Percentiles rank a stretch among this genome's conserved stretches.
Conservation (phyloP, 1,140 invertebrate genomes). For the Brachystomella parvula region DNA sequence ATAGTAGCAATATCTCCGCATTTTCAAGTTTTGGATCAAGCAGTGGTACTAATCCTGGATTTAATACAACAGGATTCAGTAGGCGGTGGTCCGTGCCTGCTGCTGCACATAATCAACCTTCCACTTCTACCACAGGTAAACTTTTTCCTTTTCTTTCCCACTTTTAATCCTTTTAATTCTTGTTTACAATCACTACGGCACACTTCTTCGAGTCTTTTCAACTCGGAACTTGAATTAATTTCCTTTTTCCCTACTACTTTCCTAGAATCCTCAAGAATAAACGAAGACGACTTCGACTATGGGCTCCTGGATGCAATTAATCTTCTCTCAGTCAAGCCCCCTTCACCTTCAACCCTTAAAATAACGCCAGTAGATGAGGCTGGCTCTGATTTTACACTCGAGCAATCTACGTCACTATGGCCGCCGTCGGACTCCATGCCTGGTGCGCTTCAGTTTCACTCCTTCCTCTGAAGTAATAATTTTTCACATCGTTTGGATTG, state of each 20-base stretch:
- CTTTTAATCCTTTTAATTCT: neutral
- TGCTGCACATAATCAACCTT: conserved; percentile 17
- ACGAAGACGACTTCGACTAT: conserved; percentile 22
- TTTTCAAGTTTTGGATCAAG: conserved; percentile 17
- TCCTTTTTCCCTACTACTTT: too few species aligned
- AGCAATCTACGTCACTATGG: conserved; percentile 34
- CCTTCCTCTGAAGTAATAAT: neutral
- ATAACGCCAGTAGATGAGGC: conserved; percentile 23
- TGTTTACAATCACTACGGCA: neutral
- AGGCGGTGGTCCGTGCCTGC: conserved; percentile 36
- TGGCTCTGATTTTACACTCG: conserved; percentile 18
- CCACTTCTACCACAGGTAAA: neutral
- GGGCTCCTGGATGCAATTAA: conserved; percentile 37
- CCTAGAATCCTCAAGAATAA: neutral
- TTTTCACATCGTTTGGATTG: neutral
- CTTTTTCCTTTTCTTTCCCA: neutral
- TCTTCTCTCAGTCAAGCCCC: conserved; percentile 30
- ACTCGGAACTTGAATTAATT: too few species aligned
- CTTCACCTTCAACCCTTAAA: conserved; percentile 26
- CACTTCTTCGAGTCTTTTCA: too few species aligned
- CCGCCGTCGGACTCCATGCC: conserved; percentile 36
- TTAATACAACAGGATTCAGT: conserved; percentile 20
- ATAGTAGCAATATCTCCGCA: conserved; percentile 13
- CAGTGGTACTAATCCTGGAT: conserved; percentile 11
- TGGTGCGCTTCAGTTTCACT: conserved; percentile 20